phyloP scores from a whole-genome alignment of 2,113 vertebrate genomes.

The Dendrocopos noguchii region DNA sequence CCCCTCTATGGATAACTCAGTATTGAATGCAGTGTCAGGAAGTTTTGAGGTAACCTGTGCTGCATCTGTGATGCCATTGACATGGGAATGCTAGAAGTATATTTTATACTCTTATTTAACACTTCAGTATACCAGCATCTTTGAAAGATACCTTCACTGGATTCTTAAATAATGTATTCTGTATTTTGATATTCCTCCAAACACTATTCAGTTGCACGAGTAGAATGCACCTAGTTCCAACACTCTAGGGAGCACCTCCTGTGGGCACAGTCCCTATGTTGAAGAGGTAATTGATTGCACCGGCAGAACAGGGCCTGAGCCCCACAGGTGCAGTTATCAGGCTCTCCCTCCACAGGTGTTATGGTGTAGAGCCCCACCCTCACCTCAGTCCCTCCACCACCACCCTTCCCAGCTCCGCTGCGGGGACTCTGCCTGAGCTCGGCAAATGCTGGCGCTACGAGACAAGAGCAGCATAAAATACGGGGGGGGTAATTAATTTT shows the following conservation, averaged over 20 bases:
- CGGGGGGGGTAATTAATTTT: neutral
- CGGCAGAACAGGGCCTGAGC: fast-evolving
- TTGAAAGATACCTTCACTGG: neutral
- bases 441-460: fast-evolving
- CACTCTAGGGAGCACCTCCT: neutral
- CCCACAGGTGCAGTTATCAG: fast-evolving
- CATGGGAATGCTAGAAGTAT: neutral
- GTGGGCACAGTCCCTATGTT: neutral
- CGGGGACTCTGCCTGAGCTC: neutral
- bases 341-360: neutral
- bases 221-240: neutral
- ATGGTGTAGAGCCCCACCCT: neutral
- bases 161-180: neutral
- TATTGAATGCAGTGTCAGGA: no score
- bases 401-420: neutral
- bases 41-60: neutral
- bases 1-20: neutral
- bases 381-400: neutral
- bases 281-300: neutral
- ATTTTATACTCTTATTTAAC: neutral
- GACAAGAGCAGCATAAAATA: neutral
- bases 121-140: neutral
- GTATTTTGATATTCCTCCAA: neutral
- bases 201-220: neutral
- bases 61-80: neutral